These are phyloP conservation scores for Nipponia nippon DNA, from an alignment of 2,113 vertebrate species.

Conservation along the genomic window DNA sequence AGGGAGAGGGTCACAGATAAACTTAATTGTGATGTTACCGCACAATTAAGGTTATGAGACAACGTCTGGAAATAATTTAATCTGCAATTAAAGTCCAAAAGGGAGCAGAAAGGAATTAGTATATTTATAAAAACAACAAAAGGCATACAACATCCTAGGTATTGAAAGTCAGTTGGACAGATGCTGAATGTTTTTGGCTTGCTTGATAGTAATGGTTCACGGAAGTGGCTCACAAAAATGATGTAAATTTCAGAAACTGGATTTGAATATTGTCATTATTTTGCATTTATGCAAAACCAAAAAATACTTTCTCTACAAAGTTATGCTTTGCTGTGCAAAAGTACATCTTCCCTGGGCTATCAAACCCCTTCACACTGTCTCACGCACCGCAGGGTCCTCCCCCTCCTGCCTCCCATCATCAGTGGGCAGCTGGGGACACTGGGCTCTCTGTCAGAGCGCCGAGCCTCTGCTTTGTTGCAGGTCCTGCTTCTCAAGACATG, in stretches of 20 bases:
- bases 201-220: background rate
- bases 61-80: background rate
- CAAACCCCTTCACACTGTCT: background rate
- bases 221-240: background rate
- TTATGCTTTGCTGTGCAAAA: background rate
- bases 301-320: background rate
- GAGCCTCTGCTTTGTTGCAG: background rate
- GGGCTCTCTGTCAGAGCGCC: accelerated
- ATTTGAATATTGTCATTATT: background rate
- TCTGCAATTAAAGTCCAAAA: background rate
- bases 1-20: slow-evolving; percentile 4
- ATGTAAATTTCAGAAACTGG: background rate
- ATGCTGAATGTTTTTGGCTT: background rate
- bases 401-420: accelerated
- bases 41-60: background rate
- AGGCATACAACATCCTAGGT: background rate
- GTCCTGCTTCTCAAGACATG: background rate
- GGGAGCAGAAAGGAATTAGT: background rate
- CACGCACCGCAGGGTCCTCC: background rate
- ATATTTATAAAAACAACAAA: background rate
- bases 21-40: background rate
- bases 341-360: background rate
- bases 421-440: background rate
- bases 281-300: background rate
- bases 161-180: background rate